Percentiles rank a stretch among this genome's conserved stretches.
Conservation (phyloP, 2,113 vertebrate species). For the Chrysemys picta region DNA sequence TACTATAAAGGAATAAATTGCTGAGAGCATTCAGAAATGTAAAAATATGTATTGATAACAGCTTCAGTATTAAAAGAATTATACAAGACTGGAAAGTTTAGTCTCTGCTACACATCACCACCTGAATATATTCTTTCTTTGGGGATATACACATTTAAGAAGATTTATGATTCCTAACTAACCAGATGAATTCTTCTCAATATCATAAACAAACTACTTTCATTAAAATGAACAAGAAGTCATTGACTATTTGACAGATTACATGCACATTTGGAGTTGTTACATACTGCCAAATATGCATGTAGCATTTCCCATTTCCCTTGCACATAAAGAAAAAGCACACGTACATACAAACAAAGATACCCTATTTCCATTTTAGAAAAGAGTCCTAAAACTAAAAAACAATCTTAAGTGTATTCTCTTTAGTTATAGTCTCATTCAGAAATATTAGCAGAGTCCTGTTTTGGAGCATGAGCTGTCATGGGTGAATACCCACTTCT, state of each 20-base stretch:
- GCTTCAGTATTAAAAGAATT: background rate
- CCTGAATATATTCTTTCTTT: background rate
- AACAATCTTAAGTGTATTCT: background rate
- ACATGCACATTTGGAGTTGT: background rate
- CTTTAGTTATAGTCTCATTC: background rate
- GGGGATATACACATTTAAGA: background rate
- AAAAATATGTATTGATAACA: background rate
- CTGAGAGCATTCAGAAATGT: background rate
- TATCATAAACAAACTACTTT: background rate
- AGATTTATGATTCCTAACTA: background rate
- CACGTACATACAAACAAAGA: background rate
- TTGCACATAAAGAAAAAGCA: background rate
- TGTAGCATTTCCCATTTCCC: background rate
- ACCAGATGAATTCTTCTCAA: background rate
- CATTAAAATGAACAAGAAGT: background rate
- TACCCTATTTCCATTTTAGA: background rate
- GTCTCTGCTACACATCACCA: background rate
- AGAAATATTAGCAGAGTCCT: background rate
- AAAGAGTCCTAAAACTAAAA: background rate
- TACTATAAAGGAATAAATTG: background rate
- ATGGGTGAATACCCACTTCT: too few species aligned
- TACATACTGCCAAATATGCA: background rate
- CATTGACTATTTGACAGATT: fast-evolving
- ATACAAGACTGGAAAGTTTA: background rate
- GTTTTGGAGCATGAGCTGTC: too few species aligned